phyloP scores from a whole-genome alignment of 1,140 invertebrate genomes.

The Rhysida immarginata region DNA sequence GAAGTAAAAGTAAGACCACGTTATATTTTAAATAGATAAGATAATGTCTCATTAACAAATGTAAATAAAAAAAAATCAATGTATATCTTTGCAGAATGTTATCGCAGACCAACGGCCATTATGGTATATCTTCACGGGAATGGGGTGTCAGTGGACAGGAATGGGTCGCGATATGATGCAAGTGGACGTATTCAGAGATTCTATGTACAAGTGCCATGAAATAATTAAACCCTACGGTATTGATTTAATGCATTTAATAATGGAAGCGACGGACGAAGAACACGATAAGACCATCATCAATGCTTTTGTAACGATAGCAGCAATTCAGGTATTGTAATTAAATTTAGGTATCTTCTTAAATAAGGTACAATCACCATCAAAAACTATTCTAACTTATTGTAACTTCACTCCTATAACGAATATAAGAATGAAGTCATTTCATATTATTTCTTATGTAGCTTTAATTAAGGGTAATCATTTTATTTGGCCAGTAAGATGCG shows the following conservation, averaged over 20 bases:
- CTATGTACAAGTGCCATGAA: conserved; percentile 45
- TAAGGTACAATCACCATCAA: too few species aligned
- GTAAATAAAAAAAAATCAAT: not conserved
- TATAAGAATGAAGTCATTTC: too few species aligned
- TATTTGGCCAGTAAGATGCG: too few species aligned
- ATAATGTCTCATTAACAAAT: too few species aligned
- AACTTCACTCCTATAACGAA: too few species aligned
- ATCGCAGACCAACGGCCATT: conserved; percentile 51
- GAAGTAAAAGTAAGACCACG: not conserved
- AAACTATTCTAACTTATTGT: too few species aligned
- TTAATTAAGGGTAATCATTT: too few species aligned
- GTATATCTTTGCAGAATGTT: conserved; percentile 3
- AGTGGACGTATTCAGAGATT: conserved; percentile 59
- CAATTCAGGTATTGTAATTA: conserved; percentile 88
- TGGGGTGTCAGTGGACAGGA: conserved; percentile 91
- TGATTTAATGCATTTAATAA: conserved; percentile 64
- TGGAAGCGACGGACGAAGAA: conserved; percentile 50
- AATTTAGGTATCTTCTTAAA: too few species aligned
- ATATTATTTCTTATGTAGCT: too few species aligned
- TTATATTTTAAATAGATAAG: too few species aligned
- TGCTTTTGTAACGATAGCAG: conserved; percentile 82
- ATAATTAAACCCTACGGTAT: conserved; percentile 57
- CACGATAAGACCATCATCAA: conserved; percentile 72
- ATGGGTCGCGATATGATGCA: conserved; percentile 75
- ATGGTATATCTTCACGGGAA: conserved; percentile 90